Evolutionary conservation across 2,797 vertebrate species (phyloP).

Genomic region (Eleutherodactylus coqui): DNA sequence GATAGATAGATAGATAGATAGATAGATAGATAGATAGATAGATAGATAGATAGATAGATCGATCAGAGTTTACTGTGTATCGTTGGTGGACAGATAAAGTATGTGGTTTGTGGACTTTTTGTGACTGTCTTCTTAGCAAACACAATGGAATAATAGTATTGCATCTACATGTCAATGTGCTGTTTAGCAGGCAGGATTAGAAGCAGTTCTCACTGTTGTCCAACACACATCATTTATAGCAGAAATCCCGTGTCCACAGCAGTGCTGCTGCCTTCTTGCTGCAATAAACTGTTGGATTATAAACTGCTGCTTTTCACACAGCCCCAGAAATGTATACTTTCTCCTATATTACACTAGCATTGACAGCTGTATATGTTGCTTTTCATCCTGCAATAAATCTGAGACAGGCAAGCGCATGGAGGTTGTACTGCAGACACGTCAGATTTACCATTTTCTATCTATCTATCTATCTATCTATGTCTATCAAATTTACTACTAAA

Average conservation of each 20-base stretch:
- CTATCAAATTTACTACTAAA: too few species aligned
- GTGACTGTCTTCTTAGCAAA: slow-evolving; percentile 27
- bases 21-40: slow-evolving; percentile 19
- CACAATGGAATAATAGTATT: slow-evolving; percentile 46
- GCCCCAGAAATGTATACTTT: not conserved
- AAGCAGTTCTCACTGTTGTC: slow-evolving; percentile 48
- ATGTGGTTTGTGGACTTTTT: slow-evolving; percentile 48
- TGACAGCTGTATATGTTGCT: not conserved
- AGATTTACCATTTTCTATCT: not conserved
- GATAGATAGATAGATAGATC: not conserved
- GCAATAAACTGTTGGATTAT: not conserved
- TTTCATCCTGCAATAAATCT: not conserved
- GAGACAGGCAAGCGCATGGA: not conserved
- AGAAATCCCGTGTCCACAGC: slow-evolving; percentile 19
- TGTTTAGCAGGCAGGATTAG: slow-evolving; percentile 51
- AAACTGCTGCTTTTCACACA: not conserved
- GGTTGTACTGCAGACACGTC: not conserved
- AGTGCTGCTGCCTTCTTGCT: slow-evolving; percentile 12
- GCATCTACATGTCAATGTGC: slow-evolving; percentile 54
- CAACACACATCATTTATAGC: slow-evolving; percentile 38
- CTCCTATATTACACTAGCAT: not conserved
- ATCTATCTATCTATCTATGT: not conserved
- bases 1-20: not conserved
- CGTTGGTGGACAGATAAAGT: slow-evolving; percentile 20
- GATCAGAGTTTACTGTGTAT: not conserved